phyloP scores from a whole-genome alignment of 1,140 invertebrate species.

The Brachionus paranguensis region DNA sequence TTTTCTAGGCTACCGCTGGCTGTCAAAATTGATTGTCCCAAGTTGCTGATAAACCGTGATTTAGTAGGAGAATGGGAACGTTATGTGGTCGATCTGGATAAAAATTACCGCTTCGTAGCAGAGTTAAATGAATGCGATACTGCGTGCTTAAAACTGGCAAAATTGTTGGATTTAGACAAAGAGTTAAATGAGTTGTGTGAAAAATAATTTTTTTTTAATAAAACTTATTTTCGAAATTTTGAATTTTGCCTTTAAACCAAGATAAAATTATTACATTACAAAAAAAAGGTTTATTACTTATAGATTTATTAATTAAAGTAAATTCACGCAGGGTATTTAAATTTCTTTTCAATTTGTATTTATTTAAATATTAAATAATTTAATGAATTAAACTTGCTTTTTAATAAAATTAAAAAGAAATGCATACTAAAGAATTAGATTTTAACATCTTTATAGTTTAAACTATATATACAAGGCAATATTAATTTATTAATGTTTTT shows the following conservation, averaged over 20 bases:
- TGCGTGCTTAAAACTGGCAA: neutral
- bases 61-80: neutral
- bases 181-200: neutral
- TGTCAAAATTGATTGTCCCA: neutral
- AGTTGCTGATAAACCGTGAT: slow-evolving; percentile 18
- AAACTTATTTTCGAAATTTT: neutral
- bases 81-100: neutral
- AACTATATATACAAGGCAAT: too few relatives aligned
- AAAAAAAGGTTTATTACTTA: too few relatives aligned
- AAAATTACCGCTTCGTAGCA: neutral
- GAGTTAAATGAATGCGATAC: slow-evolving; percentile 3
- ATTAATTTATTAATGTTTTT: too few relatives aligned
- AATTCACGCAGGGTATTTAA: too few relatives aligned
- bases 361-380: too few relatives aligned
- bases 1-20: slow-evolving; percentile 59
- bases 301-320: too few relatives aligned
- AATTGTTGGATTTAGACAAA: neutral
- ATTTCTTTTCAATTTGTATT: too few relatives aligned
- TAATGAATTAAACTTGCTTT: too few relatives aligned
- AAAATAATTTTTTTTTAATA: neutral
- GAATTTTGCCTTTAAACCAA: neutral
- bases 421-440: too few relatives aligned
- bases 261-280: too few relatives aligned
- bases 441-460: too few relatives aligned
- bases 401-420: too few relatives aligned